Percentiles rank a stretch among this genome's conserved stretches.
Evolutionary conservation across 2,113 vertebrate species (phyloP).

Genomic region (Dasyurus viverrinus): DNA sequence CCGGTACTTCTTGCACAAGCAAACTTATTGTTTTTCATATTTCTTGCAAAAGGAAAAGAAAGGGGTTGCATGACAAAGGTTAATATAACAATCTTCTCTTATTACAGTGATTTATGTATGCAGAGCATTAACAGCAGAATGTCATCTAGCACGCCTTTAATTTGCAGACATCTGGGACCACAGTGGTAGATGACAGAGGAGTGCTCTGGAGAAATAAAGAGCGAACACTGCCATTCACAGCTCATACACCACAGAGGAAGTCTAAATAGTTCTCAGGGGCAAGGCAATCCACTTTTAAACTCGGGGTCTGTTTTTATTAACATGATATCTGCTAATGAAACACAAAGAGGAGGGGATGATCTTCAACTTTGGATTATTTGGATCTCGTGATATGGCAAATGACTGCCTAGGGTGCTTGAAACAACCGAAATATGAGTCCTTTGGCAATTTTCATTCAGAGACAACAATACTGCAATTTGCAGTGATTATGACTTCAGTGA

Average conservation of each 20-base stretch:
- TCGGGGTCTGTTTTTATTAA: slow-evolving; percentile 77
- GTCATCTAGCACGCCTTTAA: slow-evolving; percentile 84
- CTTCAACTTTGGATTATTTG: slow-evolving; percentile 71
- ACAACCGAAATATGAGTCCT: slow-evolving; percentile 63
- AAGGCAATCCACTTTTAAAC: slow-evolving; percentile 80
- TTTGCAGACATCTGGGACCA: slow-evolving; percentile 85
- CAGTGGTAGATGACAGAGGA: slow-evolving; percentile 83
- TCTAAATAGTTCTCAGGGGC: slow-evolving; percentile 70
- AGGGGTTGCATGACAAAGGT: slow-evolving; percentile 82
- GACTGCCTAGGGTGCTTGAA: slow-evolving; percentile 63
- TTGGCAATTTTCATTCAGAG: slow-evolving; percentile 74
- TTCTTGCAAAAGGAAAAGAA: slow-evolving; percentile 80
- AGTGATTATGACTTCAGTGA: slow-evolving; percentile 73
- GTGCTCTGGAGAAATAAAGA: slow-evolving; percentile 75
- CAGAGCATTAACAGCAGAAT: slow-evolving; percentile 85
- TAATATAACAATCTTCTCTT: slow-evolving; percentile 86
- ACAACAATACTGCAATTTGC: slow-evolving; percentile 72
- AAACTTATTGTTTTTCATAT: slow-evolving; percentile 80
- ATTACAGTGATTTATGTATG: slow-evolving; percentile 89
- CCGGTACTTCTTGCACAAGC: slow-evolving; percentile 71
- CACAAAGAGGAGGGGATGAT: slow-evolving; percentile 76
- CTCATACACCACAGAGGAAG: slow-evolving; percentile 69
- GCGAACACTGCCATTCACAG: slow-evolving; percentile 79
- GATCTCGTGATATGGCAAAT: slow-evolving; percentile 69
- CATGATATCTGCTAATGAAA: slow-evolving; percentile 79